A percentile compares a stretch with the other conserved stretches of the same genome.
Evolutionary conservation across 1,140 invertebrate species (phyloP).

Genomic region (Ceratosolen fusciceps): DNA sequence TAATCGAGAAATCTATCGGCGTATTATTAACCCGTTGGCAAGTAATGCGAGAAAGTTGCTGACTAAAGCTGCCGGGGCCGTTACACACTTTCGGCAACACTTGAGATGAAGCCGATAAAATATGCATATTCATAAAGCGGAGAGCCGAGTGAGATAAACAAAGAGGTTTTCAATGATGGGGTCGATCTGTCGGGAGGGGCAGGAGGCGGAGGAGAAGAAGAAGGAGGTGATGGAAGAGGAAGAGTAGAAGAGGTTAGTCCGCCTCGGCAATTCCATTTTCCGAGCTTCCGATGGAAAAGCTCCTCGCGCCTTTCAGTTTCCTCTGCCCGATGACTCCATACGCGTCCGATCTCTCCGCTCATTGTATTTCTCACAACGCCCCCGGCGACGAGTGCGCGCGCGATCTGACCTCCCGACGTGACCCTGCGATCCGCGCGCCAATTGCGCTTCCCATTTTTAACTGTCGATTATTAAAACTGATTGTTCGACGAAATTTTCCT

Average conservation of each 20-base stretch:
- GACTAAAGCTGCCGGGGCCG: neutral
- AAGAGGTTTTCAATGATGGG: neutral
- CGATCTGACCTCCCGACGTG: neutral
- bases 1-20: slow-evolving; percentile 9
- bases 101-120: neutral
- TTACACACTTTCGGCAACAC: slow-evolving; percentile 1
- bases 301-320: slow-evolving; percentile 22
- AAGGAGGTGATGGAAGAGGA: neutral
- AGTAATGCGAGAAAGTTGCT: slow-evolving; percentile 6
- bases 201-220: neutral
- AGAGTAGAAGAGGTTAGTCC: too few relatives aligned
- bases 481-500: neutral
- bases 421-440: neutral
- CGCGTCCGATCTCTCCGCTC: neutral
- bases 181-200: neutral
- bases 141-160: neutral
- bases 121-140: neutral
- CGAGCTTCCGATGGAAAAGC: neutral
- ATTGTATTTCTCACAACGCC: slow-evolving; percentile 40
- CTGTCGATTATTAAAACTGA: slow-evolving; percentile 6
- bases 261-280: slow-evolving; percentile 17
- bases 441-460: slow-evolving; percentile 10
- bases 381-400: slow-evolving; percentile 8
- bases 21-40: neutral
- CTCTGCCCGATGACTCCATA: slow-evolving; percentile 7